These are phyloP conservation scores for Carcina quercana DNA, from an alignment of 2,888 invertebrate species.

Conservation along the genomic window DNA sequence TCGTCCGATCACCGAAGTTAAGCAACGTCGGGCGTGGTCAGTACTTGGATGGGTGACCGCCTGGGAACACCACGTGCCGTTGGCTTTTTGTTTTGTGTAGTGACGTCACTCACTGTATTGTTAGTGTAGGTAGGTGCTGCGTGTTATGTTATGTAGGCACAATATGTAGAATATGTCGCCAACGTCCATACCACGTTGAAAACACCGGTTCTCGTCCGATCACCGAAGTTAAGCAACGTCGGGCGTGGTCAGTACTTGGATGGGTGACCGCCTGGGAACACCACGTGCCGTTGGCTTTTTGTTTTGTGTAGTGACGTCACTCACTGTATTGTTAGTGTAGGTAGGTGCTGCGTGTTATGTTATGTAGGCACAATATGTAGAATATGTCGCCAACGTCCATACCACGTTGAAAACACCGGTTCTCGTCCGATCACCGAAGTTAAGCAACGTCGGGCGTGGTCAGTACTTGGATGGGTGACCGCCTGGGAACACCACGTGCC, in stretches of 20 bases:
- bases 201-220: slow-evolving; percentile 48
- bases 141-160: too few relatives aligned
- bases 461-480: slow-evolving; percentile 70
- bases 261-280: slow-evolving; percentile 45
- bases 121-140: too few relatives aligned
- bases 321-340: too few relatives aligned
- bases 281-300: slow-evolving; percentile 30
- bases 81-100: slow-evolving; percentile 32
- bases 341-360: too few relatives aligned
- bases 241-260: slow-evolving; percentile 51
- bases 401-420: slow-evolving; percentile 47
- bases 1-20: slow-evolving; percentile 66
- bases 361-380: too few relatives aligned
- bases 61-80: slow-evolving; percentile 36
- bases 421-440: slow-evolving; percentile 49
- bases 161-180: too few relatives aligned
- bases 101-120: too few relatives aligned
- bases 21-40: slow-evolving; percentile 47
- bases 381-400: slow-evolving; percentile 30
- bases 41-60: slow-evolving; percentile 50
- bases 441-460: slow-evolving; percentile 64
- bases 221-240: slow-evolving; percentile 47
- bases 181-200: slow-evolving; percentile 23
- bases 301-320: too few relatives aligned
- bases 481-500: slow-evolving; percentile 2